phyloP scores from a whole-genome alignment of 2,888 invertebrate genomes.

The Beris chalybata region DNA sequence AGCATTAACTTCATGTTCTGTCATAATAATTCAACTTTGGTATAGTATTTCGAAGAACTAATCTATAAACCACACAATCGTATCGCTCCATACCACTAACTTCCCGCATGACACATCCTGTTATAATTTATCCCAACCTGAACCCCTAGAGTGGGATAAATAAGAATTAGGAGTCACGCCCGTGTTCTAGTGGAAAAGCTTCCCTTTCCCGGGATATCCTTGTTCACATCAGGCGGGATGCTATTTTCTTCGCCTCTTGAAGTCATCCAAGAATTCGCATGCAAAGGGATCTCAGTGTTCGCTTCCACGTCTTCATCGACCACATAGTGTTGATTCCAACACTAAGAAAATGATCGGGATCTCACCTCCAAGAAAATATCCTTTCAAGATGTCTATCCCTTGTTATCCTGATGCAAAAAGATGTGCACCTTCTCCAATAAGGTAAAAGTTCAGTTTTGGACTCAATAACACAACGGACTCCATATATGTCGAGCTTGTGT shows the following conservation, averaged over 20 bases:
- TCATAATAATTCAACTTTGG: too few relatives aligned
- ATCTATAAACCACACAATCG: conserved; percentile 10
- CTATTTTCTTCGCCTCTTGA: background rate
- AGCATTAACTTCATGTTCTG: too few relatives aligned
- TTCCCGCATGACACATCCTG: conserved; percentile 34
- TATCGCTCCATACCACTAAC: conserved; percentile 13
- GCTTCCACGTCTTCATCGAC: too few relatives aligned
- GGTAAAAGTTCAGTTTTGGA: conserved; percentile 20
- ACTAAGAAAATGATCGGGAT: too few relatives aligned
- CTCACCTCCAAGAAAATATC: background rate
- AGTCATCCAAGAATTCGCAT: too few relatives aligned
- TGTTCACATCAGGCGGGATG: conserved; percentile 9
- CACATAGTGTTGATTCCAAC: too few relatives aligned
- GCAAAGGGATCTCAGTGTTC: too few relatives aligned
- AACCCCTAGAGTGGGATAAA: conserved; percentile 42
- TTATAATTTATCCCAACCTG: conserved; percentile 43
- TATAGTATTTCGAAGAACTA: background rate
- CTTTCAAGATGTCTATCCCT: conserved; percentile 2
- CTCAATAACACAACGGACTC: background rate
- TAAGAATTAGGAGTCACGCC: conserved; percentile 42
- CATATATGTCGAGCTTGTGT: background rate
- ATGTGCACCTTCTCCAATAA: conserved; percentile 29
- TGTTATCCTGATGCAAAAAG: conserved; percentile 33
- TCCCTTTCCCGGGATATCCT: conserved; percentile 16
- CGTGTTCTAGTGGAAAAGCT: background rate